A percentile compares a stretch with the other conserved stretches of the same genome.
Evolutionary conservation across 1,140 invertebrate genomes (phyloP).

Genomic region (Eueides isabella): DNA sequence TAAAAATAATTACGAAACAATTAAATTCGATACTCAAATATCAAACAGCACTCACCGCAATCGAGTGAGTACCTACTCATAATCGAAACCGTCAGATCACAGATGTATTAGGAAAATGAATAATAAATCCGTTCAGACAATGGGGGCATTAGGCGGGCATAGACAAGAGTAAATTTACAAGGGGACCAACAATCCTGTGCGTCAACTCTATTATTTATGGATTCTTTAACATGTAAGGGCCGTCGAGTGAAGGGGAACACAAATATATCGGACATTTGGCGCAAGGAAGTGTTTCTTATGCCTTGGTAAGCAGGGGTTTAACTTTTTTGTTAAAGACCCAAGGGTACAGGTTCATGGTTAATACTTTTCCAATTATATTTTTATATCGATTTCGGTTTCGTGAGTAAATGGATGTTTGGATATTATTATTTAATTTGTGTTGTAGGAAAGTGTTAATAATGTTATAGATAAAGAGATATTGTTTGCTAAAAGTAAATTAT

Average conservation of each 20-base stretch:
- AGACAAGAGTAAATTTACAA: constrained; percentile 67
- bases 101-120: constrained; percentile 79
- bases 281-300: constrained; percentile 77
- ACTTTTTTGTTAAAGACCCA: constrained; percentile 44
- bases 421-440: not conserved
- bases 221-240: constrained; percentile 81
- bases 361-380: constrained; percentile 30
- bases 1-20: not conserved
- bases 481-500: no score
- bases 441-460: not conserved
- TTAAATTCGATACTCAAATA: constrained; percentile 32
- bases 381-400: not conserved
- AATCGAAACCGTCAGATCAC: constrained; percentile 46
- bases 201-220: constrained; percentile 82
- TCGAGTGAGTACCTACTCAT: constrained; percentile 54
- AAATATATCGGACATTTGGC: constrained; percentile 73
- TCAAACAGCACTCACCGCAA: constrained; percentile 56
- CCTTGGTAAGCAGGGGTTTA: constrained; percentile 59
- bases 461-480: no score
- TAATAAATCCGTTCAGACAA: constrained; percentile 80
- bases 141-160: constrained; percentile 76
- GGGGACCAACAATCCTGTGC: constrained; percentile 70
- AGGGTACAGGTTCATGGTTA: constrained; percentile 40
- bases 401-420: not conserved
- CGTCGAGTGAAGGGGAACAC: constrained; percentile 50